These are phyloP conservation scores for Chondrilla cf. caribensis DNA, from an alignment of 37 sponge, comb jelly and placozoan genomes.

Conservation along the genomic window DNA sequence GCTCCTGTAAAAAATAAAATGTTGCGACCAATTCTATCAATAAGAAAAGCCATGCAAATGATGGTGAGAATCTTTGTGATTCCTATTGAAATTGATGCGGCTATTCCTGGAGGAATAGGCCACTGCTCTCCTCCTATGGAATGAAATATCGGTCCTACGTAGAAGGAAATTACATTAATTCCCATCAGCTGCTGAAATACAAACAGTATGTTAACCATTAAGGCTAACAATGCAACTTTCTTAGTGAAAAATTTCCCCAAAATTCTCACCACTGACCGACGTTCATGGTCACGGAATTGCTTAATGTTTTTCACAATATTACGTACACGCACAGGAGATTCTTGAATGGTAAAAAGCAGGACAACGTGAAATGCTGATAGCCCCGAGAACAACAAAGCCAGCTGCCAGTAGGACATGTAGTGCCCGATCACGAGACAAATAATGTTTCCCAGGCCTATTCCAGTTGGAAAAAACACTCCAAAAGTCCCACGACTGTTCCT, in stretches of 20 bases:
- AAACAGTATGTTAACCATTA: neutral
- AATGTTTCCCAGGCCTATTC: neutral
- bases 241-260: neutral
- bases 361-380: neutral
- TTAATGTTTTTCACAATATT: neutral
- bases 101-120: constrained; percentile 1
- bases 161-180: neutral
- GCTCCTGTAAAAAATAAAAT: neutral
- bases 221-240: neutral
- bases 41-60: neutral
- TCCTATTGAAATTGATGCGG: constrained; percentile 5
- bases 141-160: constrained; percentile 5
- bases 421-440: neutral
- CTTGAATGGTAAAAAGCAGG: neutral
- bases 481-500: neutral
- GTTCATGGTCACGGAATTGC: neutral
- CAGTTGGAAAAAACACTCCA: neutral
- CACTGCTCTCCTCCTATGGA: neutral
- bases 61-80: neutral
- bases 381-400: neutral
- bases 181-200: constrained; percentile 8
- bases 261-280: no score
- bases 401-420: neutral
- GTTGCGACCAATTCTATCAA: neutral
- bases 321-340: neutral